These are phyloP conservation scores for Archaeoteleia sp. DNA, from an alignment of 2,888 invertebrate genomes.

Conservation along the genomic window DNA sequence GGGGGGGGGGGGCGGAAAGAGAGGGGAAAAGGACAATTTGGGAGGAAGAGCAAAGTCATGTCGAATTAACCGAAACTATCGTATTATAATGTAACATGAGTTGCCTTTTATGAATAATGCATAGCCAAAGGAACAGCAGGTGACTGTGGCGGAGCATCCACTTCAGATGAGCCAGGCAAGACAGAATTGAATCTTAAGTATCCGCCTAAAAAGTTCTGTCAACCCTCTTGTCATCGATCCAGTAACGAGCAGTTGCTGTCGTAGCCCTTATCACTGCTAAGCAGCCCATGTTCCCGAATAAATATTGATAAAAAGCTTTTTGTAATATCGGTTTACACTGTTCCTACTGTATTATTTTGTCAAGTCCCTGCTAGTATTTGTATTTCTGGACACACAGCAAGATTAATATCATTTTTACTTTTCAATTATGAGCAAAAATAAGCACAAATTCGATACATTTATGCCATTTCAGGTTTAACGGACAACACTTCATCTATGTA, in stretches of 20 bases:
- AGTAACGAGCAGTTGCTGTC: constrained; percentile 58
- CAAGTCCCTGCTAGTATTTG: constrained; percentile 21
- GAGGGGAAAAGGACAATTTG: background rate
- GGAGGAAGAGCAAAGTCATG: constrained; percentile 41
- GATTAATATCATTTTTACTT: too few relatives aligned
- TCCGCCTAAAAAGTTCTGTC: constrained; percentile 66
- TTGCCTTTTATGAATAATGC: constrained; percentile 73
- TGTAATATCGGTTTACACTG: constrained; percentile 30
- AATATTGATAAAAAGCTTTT: constrained; percentile 40
- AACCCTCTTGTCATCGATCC: constrained; percentile 62
- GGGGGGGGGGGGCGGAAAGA: constrained; percentile 1
- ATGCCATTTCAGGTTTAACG: too few relatives aligned
- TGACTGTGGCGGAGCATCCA: constrained; percentile 70
- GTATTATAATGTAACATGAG: constrained; percentile 56
- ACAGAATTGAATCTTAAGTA: constrained; percentile 72
- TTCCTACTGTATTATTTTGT: constrained; percentile 41
- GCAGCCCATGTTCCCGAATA: constrained; percentile 33
- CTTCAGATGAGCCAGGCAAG: constrained; percentile 74
- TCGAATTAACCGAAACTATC: constrained; percentile 32
- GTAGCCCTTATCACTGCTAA: constrained; percentile 40
- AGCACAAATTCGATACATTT: too few relatives aligned
- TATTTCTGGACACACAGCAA: constrained; percentile 31
- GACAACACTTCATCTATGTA: too few relatives aligned
- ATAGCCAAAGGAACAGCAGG: constrained; percentile 71
- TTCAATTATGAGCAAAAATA: too few relatives aligned